phyloP scores from a whole-genome alignment of 2,797 vertebrate genomes.

The Euphonia xanthogaster region DNA sequence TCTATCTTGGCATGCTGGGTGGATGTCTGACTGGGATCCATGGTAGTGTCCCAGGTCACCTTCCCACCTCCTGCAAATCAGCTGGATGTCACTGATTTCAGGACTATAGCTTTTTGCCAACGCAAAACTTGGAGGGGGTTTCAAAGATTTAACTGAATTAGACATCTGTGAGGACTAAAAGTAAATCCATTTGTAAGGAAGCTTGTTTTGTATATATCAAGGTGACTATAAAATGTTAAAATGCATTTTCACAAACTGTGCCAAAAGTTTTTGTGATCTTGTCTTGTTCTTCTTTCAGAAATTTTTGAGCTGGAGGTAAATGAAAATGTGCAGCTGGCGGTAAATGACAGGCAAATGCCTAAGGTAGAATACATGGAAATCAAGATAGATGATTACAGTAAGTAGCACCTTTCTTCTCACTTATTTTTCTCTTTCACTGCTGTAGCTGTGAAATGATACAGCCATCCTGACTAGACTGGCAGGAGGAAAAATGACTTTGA shows the following conservation, averaged over 20 bases:
- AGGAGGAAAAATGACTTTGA: conserved; percentile 5
- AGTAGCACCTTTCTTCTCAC: conserved; percentile 42
- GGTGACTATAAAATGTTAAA: neutral
- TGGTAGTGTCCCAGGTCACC: neutral
- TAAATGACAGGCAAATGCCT: conserved; percentile 90
- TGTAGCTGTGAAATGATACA: neutral
- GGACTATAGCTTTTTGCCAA: neutral
- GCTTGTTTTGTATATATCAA: neutral
- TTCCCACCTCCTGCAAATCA: neutral
- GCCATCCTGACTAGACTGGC: neutral
- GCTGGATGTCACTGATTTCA: neutral
- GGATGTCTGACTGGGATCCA: neutral
- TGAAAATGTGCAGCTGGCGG: conserved; percentile 78
- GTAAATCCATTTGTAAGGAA: neutral
- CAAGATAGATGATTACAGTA: conserved; percentile 90
- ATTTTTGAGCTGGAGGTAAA: conserved; percentile 90
- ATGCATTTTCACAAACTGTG: neutral
- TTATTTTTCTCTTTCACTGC: neutral
- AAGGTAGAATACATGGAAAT: conserved; percentile 84
- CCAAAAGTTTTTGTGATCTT: neutral
- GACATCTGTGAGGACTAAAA: neutral
- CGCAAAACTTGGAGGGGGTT: neutral
- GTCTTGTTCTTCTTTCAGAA: conserved; percentile 75
- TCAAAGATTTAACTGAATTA: neutral
- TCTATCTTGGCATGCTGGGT: neutral